Conservation (phyloP, 1,140 invertebrate genomes). For the Bathynomus jamesi region DNA sequence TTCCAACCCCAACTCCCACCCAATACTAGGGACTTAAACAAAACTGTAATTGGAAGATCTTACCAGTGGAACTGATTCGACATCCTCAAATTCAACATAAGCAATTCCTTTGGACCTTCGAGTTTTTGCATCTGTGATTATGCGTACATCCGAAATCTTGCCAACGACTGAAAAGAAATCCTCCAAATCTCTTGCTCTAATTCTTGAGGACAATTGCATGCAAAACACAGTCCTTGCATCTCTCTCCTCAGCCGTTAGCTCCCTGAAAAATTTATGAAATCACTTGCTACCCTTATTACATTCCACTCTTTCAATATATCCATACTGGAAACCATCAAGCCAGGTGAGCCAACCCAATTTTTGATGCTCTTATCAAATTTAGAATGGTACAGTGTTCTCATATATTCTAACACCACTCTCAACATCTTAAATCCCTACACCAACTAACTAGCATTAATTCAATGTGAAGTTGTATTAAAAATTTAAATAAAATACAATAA, state of each 20-base stretch:
- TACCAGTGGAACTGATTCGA: conserved; percentile 90
- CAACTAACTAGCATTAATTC: too few relatives aligned
- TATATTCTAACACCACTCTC: too few relatives aligned
- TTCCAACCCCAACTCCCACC: too few relatives aligned
- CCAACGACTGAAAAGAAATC: conserved; percentile 99
- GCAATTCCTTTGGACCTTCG: conserved; percentile 97
- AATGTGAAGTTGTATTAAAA: too few relatives aligned
- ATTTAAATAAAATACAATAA: too few relatives aligned
- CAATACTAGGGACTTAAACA: too few relatives aligned
- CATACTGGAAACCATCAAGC: conserved; percentile 8
- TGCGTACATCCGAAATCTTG: conserved; percentile 91
- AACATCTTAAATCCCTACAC: too few relatives aligned
- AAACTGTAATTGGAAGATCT: too few relatives aligned
- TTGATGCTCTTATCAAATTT: too few relatives aligned
- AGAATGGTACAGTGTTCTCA: too few relatives aligned
- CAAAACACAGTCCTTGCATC: conserved; percentile 98
- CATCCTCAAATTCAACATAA: conserved; percentile 98
- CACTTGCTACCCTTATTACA: neutral
- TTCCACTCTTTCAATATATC: conserved; percentile 8
- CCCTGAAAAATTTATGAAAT: conserved; percentile 41
- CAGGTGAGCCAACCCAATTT: too few relatives aligned
- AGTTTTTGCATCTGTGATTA: conserved; percentile 99
- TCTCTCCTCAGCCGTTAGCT: conserved; percentile 92
- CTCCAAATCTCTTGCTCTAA: conserved; percentile 91
- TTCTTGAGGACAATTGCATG: conserved; percentile 89